Evolutionary conservation across 2,797 vertebrate genomes (phyloP).

Genomic region (Sebastes itinus): DNA sequence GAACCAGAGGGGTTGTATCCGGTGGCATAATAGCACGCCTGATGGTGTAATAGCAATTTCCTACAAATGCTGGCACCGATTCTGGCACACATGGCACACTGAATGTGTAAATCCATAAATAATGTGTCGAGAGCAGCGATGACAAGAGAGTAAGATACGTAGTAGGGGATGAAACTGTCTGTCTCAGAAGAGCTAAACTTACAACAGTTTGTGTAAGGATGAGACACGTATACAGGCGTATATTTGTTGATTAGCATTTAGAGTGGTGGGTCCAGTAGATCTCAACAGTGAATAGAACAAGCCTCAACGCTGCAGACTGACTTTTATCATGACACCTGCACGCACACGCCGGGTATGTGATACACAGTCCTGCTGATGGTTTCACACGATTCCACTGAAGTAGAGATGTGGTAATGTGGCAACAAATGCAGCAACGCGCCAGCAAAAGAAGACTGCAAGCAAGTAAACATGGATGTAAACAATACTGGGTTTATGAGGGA

Average conservation of each 20-base stretch:
- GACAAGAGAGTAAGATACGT: neutral
- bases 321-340: neutral
- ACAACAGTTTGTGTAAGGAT: no score
- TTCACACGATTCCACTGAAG: neutral
- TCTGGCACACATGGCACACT: slow-evolving; percentile 14
- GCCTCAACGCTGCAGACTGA: neutral
- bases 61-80: slow-evolving; percentile 11
- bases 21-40: slow-evolving; percentile 38
- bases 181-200: no score
- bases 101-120: slow-evolving; percentile 11
- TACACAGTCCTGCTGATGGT: neutral
- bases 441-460: no score
- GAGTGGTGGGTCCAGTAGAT: no score
- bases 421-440: neutral
- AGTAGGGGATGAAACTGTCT: neutral
- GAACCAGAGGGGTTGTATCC: slow-evolving; percentile 44
- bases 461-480: neutral
- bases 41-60: slow-evolving; percentile 49
- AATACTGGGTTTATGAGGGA: neutral
- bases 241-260: no score
- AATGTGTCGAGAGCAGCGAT: neutral
- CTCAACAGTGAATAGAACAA: neutral
- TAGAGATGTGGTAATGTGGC: neutral
- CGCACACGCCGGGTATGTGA: neutral
- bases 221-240: no score